phyloP scores from a whole-genome alignment of 2,113 vertebrate species.

The Bettongia penicillata region DNA sequence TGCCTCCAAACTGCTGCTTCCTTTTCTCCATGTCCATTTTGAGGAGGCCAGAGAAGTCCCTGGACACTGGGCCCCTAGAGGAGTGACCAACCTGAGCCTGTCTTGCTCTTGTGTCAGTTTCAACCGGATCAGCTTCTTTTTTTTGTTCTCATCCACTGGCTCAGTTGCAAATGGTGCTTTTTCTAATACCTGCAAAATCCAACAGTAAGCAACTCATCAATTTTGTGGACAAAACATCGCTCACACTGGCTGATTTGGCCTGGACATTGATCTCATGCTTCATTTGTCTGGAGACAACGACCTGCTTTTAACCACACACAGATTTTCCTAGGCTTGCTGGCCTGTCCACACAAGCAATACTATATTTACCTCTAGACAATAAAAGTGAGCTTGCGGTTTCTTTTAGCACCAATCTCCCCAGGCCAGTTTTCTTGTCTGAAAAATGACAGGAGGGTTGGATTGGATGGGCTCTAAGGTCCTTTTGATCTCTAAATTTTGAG shows the following conservation, averaged over 20 bases:
- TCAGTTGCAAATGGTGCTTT: conserved; percentile 53
- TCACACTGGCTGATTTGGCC: no score
- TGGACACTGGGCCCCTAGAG: background rate
- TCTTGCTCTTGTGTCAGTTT: background rate
- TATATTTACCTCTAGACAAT: no score
- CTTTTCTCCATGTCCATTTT: background rate
- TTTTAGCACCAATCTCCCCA: no score
- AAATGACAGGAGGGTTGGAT: no score
- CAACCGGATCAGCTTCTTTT: background rate
- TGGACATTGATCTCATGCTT: no score
- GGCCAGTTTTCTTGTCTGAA: background rate
- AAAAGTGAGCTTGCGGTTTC: no score
- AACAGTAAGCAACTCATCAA: background rate
- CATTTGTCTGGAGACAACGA: no score
- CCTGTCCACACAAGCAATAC: background rate
- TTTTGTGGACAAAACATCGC: no score
- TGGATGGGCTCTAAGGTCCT: background rate
- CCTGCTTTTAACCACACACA: no score
- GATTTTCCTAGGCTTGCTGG: no score
- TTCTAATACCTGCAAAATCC: conserved; percentile 66
- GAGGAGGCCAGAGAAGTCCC: no score
- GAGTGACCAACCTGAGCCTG: background rate
- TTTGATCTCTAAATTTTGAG: background rate
- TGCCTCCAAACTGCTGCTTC: background rate
- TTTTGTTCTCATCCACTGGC: background rate